Evolutionary conservation across 2,797 vertebrate species (phyloP).

Genomic region (Rhabdomys pumilio): DNA sequence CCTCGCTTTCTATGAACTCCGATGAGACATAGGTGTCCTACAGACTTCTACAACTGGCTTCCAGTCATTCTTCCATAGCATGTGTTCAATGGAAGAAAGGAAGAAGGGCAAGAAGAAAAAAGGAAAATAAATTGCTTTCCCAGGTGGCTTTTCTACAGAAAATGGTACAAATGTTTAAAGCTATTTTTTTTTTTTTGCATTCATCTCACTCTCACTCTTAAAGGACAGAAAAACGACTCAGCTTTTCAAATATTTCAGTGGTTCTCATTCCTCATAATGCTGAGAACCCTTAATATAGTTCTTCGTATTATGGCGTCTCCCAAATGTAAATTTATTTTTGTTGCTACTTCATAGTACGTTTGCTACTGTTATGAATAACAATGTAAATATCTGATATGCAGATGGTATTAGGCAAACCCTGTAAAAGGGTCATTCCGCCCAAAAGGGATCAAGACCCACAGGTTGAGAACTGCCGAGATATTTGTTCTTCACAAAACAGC

Average conservation of each 20-base stretch:
- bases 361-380: not conserved
- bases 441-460: not conserved
- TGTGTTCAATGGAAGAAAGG: not conserved
- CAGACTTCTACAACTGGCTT: not conserved
- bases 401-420: not conserved
- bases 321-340: not conserved
- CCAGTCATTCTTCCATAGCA: not conserved
- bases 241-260: not conserved
- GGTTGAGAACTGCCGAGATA: not conserved
- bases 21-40: not conserved
- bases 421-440: not conserved
- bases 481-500: slow-evolving; percentile 19
- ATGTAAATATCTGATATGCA: too few relatives aligned
- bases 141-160: not conserved
- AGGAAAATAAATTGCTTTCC: not conserved
- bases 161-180: not conserved
- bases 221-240: not conserved
- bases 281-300: not conserved
- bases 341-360: not conserved
- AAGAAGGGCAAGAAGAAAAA: not conserved
- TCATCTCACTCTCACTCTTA: not conserved
- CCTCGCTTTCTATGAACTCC: not conserved
- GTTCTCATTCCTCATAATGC: not conserved
- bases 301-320: too few relatives aligned
- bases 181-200: not conserved